A percentile compares a stretch with the other conserved stretches of the same genome.
phyloP scores from a whole-genome alignment of 2,113 vertebrate species.

The Callorhinus ursinus region DNA sequence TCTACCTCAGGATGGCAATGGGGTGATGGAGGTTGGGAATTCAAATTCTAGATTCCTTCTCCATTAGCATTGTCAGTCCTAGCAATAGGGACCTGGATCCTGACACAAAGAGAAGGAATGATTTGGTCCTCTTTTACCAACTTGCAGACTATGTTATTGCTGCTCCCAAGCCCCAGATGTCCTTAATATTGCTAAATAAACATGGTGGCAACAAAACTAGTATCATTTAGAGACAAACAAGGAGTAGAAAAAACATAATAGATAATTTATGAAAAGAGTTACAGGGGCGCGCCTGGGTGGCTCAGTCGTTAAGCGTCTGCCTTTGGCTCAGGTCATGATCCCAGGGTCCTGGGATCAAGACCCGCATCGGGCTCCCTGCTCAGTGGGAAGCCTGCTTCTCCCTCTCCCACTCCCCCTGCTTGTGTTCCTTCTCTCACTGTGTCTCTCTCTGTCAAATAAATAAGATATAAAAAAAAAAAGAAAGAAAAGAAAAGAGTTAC shows the following conservation, averaged over 20 bases:
- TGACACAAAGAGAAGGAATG: background rate
- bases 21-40: background rate
- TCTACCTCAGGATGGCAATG: background rate
- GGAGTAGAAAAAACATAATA: background rate
- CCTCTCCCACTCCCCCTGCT: no score
- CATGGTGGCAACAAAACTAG: background rate
- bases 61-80: background rate
- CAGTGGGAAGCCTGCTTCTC: no score
- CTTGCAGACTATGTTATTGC: background rate
- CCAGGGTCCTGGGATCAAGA: no score
- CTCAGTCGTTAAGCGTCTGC: no score
- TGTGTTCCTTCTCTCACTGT: no score
- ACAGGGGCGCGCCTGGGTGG: background rate
- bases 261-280: background rate
- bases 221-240: background rate
- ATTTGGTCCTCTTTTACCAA: background rate
- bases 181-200: conserved; percentile 23
- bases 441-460: no score
- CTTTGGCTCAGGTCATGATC: no score
- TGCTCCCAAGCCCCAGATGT: background rate
- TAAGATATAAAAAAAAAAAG: no score
- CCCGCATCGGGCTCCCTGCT: no score
- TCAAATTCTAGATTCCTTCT: background rate
- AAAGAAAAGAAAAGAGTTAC: background rate
- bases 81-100: background rate